Evolutionary conservation across 2,113 vertebrate species (phyloP), one percentile per base, ranked within the genome.

Genomic region (Pteronura brasiliensis): DNA sequence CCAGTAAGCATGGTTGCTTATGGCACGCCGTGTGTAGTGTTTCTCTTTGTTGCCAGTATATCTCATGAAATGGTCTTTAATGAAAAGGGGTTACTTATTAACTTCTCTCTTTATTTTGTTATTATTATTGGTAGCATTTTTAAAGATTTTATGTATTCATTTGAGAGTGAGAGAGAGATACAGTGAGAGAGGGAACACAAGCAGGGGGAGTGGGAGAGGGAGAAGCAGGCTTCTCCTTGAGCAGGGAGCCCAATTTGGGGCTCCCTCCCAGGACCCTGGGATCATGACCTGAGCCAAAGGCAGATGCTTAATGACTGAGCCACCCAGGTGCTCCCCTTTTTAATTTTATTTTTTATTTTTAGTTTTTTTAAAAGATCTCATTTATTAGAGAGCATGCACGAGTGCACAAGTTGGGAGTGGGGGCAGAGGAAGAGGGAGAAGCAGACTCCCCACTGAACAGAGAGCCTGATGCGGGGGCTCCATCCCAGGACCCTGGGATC

Each of bases 31-130:
- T 11, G 18, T 65, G 12, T 0, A 6, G 7, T 77, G 13, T 63
- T 61, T 79, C 9, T 92, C 18, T 80, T 82, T 84, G 52, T 92
- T 95, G 29, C 42, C 3, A 29, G 7, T 87, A 17, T 82, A 52
- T 95, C 36, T 55, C 63, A 44, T 59, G 83, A 42, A 61, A 69
- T 23, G 42, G 3, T 71, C 65, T 95, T 82, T 86, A 80, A 57
- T 67, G 72, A 76, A 59, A 88, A 39, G 29, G 10, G 20, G 81
- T 82, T 63, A 71, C 47, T 93, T 83, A 83, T 80, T 89, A 81
- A 85, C 23, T 20, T 63, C 4, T 49, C 12, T 63, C 89, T 84
- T 74, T 21, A 69, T 27, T 74, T 72, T 72, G 23, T 72, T 52
- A 17, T 55, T 55, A 18, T 55, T 55, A 6, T 55, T 55, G 52